Percentiles rank a stretch among this genome's conserved stretches.
These are phyloP conservation scores for Apis laboriosa DNA, from an alignment of 1,140 invertebrate species.

Conservation along the genomic window DNA sequence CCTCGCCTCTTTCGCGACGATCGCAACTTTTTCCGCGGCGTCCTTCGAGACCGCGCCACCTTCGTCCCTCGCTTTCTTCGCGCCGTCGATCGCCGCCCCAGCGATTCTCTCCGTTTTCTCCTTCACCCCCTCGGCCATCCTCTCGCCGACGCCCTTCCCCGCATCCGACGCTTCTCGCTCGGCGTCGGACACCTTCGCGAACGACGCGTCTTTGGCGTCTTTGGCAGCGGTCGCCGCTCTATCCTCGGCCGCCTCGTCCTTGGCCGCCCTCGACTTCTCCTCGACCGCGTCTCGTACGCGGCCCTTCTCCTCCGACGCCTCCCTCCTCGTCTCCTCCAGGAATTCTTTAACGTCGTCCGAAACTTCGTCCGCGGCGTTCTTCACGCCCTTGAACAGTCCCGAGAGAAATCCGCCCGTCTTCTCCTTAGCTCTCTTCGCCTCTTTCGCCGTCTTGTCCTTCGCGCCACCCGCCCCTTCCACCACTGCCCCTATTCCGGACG, in stretches of 20 bases:
- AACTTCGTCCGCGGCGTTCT: conserved; percentile 59
- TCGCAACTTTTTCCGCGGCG: conserved; percentile 37
- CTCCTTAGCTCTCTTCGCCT: conserved; percentile 59
- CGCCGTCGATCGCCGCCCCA: conserved; percentile 25
- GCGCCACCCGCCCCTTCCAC: conserved; percentile 11
- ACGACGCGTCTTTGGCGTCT: conserved; percentile 30
- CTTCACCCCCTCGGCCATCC: conserved; percentile 17
- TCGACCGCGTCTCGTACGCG: conserved; percentile 18
- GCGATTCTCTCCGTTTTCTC: conserved; percentile 19
- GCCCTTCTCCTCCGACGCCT: conserved; percentile 61
- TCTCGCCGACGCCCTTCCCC: conserved; percentile 31
- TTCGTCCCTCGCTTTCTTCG: conserved; percentile 54
- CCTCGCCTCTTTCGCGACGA: conserved; percentile 44
- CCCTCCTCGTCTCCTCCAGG: conserved; percentile 52
- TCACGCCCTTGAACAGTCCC: conserved; percentile 63
- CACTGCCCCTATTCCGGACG: not conserved
- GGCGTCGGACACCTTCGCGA: not conserved
- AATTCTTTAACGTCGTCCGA: conserved; percentile 49
- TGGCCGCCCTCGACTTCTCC: conserved; percentile 19
- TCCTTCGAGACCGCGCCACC: conserved; percentile 18
- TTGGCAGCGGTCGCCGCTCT: not conserved
- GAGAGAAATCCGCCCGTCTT: conserved; percentile 61
- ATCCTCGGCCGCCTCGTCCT: conserved; percentile 7
- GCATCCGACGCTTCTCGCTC: conserved; percentile 23
- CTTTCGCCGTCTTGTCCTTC: conserved; percentile 33